These are phyloP conservation scores for Eupleurogrammus muticus DNA, from an alignment of 2,797 vertebrate species.

Conservation along the genomic window DNA sequence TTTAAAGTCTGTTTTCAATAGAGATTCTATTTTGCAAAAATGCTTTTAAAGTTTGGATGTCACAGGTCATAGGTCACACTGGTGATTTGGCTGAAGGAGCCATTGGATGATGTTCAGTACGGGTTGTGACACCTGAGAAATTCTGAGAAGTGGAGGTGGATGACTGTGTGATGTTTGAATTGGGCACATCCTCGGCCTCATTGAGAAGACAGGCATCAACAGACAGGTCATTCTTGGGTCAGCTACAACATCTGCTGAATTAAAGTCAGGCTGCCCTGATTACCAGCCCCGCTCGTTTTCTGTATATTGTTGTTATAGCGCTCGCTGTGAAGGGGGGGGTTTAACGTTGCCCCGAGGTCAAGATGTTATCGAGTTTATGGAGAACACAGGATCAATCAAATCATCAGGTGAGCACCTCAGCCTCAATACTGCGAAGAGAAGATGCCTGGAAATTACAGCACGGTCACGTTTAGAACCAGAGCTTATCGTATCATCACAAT, in stretches of 20 bases:
- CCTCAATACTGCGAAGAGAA: conserved; percentile 22
- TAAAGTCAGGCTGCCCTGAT: conserved; percentile 43
- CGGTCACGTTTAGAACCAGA: neutral
- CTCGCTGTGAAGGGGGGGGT: conserved; percentile 9
- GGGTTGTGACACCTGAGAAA: too few relatives aligned
- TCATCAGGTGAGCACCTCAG: conserved; percentile 12
- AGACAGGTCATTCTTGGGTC: conserved; percentile 46
- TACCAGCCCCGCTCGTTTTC: conserved; percentile 43
- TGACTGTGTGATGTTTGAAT: neutral
- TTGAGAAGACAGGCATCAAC: conserved; percentile 35
- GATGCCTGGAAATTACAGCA: conserved; percentile 11
- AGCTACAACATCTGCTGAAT: conserved; percentile 30
- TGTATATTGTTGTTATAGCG: conserved; percentile 1
- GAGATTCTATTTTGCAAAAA: neutral
- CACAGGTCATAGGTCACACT: too few relatives aligned
- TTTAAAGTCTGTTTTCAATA: neutral
- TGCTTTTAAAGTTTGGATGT: neutral
- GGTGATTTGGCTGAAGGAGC: too few relatives aligned
- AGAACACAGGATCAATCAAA: conserved; percentile 31
- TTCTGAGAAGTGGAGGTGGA: too few relatives aligned
- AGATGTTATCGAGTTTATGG: conserved; percentile 46
- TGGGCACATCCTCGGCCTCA: conserved; percentile 8
- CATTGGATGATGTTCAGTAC: too few relatives aligned
- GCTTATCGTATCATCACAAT: neutral
- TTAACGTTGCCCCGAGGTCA: conserved; percentile 20